Percentiles rank a stretch among this genome's conserved stretches.
Conservation (phyloP, 2,113 vertebrate species). For the Ciconia stormi region DNA sequence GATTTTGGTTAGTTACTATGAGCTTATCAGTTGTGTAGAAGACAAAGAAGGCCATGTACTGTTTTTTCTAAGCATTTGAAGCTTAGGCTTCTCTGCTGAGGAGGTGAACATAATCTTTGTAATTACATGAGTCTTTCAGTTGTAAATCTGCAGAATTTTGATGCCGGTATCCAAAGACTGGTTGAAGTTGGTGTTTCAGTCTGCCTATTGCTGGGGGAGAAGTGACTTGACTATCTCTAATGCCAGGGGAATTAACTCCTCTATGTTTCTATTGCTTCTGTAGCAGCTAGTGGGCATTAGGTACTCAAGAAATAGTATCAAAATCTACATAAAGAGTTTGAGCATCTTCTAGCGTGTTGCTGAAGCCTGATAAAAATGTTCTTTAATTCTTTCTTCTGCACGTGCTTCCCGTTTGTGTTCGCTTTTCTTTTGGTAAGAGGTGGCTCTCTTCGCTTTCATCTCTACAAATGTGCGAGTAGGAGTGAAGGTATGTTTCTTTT, state of each 20-base stretch:
- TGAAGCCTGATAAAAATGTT: background rate
- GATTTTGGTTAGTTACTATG: background rate
- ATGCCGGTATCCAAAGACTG: too few species aligned
- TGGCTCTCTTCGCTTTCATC: background rate
- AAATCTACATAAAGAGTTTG: background rate
- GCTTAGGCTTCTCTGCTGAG: background rate
- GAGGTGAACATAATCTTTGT: background rate
- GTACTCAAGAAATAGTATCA: background rate
- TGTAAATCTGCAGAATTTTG: background rate
- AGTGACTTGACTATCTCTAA: background rate
- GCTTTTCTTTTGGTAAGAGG: background rate
- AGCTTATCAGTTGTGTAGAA: background rate
- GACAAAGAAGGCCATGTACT: background rate
- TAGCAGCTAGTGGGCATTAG: background rate
- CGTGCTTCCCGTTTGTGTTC: accelerated
- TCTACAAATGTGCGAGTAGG: background rate
- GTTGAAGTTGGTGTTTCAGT: background rate
- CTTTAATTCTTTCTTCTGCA: background rate
- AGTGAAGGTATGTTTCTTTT: background rate
- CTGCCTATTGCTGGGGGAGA: accelerated
- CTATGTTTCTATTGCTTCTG: background rate
- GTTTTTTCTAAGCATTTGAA: background rate
- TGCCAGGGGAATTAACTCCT: background rate
- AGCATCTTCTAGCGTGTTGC: background rate
- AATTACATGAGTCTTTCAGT: background rate